Conservation (phyloP, 2,888 invertebrate species). For the Machimus rusticus region DNA sequence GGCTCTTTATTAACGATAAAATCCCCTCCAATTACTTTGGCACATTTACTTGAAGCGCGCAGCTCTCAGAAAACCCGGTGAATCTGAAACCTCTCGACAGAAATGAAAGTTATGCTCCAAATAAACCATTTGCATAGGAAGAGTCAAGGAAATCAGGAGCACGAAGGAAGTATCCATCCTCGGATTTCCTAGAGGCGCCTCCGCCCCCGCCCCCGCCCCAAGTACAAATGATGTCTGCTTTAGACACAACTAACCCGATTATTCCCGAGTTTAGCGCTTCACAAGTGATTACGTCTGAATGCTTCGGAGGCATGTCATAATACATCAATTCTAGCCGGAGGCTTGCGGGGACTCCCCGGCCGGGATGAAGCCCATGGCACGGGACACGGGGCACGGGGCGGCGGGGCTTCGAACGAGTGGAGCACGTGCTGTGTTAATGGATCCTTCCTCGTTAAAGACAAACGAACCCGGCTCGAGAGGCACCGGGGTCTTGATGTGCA, state of each 20-base stretch:
- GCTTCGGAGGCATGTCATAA: constrained; percentile 32
- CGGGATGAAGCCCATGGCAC: not conserved
- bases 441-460: constrained; percentile 2
- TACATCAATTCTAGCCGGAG: constrained; percentile 23
- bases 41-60: not conserved
- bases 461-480: not conserved
- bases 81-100: not conserved
- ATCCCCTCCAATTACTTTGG: not conserved
- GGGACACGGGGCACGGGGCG: not conserved
- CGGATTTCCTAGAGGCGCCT: not conserved
- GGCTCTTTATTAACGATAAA: not conserved
- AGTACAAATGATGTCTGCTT: constrained; percentile 5
- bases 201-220: not conserved
- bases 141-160: not conserved
- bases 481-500: not conserved
- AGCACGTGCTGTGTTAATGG: constrained; percentile 28
- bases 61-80: not conserved
- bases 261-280: constrained; percentile 17
- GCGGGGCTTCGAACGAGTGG: not conserved
- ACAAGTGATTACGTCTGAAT: constrained; percentile 13
- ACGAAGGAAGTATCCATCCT: not conserved
- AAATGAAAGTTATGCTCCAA: not conserved
- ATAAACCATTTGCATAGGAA: not conserved
- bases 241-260: constrained; percentile 33
- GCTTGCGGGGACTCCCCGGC: not conserved